Evolutionary conservation across 2,888 invertebrate genomes (phyloP).

Genomic region (Nemapogon koenigi): DNA sequence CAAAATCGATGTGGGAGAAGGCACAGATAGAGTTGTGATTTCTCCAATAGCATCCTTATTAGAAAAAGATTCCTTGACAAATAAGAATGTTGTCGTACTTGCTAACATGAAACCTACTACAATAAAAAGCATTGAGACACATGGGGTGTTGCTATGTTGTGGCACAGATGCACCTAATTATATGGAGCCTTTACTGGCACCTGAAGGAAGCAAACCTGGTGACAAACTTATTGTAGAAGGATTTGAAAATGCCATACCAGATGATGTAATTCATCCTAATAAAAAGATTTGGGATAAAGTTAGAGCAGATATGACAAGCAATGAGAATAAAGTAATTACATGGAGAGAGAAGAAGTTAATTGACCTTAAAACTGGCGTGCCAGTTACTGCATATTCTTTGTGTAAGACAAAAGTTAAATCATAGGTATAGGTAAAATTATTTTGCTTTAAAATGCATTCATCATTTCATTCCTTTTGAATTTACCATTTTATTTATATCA

Average conservation of each 20-base stretch:
- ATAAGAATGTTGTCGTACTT: constrained; percentile 89
- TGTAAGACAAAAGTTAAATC: too few relatives aligned
- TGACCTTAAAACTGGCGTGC: constrained; percentile 74
- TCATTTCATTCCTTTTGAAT: too few relatives aligned
- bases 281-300: constrained; percentile 97
- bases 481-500: too few relatives aligned
- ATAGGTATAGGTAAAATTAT: too few relatives aligned
- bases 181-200: constrained; percentile 87
- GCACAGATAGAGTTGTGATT: constrained; percentile 71
- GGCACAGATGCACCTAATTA: constrained; percentile 78
- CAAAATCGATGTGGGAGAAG: constrained; percentile 89
- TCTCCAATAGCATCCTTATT: constrained; percentile 94
- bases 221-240: constrained; percentile 86
- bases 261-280: constrained; percentile 90
- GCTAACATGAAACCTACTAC: constrained; percentile 97
- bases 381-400: constrained; percentile 76
- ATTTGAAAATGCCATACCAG: constrained; percentile 77
- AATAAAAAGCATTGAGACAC: constrained; percentile 90
- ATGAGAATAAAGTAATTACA: constrained; percentile 73
- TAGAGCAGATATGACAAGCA: constrained; percentile 79
- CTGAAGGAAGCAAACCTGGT: constrained; percentile 78
- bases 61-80: constrained; percentile 87
- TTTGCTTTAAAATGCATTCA: too few relatives aligned
- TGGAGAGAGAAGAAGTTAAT: constrained; percentile 86
- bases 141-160: constrained; percentile 94